Conservation (phyloP, 2,797 vertebrate genomes). For the Alcedo atthis region DNA sequence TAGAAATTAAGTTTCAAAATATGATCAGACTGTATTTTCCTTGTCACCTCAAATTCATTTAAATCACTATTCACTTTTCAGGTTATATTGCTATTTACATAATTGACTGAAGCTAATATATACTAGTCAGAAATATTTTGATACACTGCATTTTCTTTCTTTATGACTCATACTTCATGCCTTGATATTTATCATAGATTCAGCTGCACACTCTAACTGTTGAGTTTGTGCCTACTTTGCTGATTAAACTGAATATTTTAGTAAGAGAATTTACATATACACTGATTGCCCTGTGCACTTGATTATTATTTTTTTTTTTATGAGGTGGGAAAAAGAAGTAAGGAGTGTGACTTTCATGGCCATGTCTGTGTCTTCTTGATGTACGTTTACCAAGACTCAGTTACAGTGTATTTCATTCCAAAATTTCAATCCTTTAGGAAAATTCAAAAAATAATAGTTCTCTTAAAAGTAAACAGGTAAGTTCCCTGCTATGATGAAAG, state of each 20-base stretch:
- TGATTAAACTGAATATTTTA: constrained; percentile 78
- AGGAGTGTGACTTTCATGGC: neutral
- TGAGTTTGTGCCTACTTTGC: constrained; percentile 59
- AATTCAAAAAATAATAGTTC: neutral
- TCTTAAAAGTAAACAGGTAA: neutral
- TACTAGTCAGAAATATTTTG: constrained; percentile 59
- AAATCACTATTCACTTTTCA: constrained; percentile 31
- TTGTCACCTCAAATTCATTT: constrained; percentile 12
- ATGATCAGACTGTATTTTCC: neutral
- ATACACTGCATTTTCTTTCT: constrained; percentile 29
- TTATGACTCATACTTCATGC: constrained; percentile 49
- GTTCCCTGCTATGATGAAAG: neutral
- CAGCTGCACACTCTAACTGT: constrained; percentile 50
- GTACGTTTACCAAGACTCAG: neutral
- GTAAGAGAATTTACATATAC: constrained; percentile 70
- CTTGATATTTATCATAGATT: constrained; percentile 61
- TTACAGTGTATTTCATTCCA: neutral
- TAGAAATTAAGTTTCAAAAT: constrained; percentile 20
- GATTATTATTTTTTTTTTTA: neutral
- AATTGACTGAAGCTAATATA: constrained; percentile 44
- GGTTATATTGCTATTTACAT: constrained; percentile 42
- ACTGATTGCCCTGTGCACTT: constrained; percentile 59
- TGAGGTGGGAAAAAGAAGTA: neutral
- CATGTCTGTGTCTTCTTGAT: neutral
- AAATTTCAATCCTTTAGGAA: neutral